Evolutionary conservation across 2,888 invertebrate species (phyloP).

Genomic region (Phaonia tiefii): DNA sequence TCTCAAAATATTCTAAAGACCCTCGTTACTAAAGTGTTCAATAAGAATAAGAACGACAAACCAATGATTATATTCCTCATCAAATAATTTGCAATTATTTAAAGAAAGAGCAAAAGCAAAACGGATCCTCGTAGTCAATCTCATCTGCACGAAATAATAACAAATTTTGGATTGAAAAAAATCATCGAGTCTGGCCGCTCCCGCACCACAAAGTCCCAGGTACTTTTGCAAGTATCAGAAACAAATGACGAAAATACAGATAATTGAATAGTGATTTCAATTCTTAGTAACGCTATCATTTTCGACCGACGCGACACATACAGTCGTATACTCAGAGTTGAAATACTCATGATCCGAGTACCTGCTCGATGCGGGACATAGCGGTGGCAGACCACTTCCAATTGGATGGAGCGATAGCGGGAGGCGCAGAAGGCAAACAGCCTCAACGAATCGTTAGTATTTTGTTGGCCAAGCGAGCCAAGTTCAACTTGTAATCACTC

Average conservation of each 20-base stretch:
- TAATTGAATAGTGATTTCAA: conserved; percentile 77
- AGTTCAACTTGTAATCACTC: not conserved
- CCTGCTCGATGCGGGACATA: conserved; percentile 20
- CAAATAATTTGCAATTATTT: conserved; percentile 29
- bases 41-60: conserved; percentile 32
- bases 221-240: conserved; percentile 35
- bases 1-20: no score
- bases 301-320: conserved; percentile 39
- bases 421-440: conserved; percentile 62
- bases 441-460: conserved; percentile 66
- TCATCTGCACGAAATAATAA: conserved; percentile 39
- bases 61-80: conserved; percentile 35
- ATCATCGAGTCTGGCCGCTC: not conserved
- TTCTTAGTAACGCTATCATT: conserved; percentile 68
- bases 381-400: conserved; percentile 43
- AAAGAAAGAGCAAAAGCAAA: conserved; percentile 31
- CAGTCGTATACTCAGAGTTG: not conserved
- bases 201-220: conserved; percentile 9
- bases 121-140: conserved; percentile 1
- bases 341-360: conserved; percentile 28
- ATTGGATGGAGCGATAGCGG: conserved; percentile 64
- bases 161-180: conserved; percentile 35
- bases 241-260: conserved; percentile 59
- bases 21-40: not conserved
- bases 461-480: conserved; percentile 58